Conservation (phyloP, 2,888 invertebrate genomes). For the Crepidodera aurea region DNA sequence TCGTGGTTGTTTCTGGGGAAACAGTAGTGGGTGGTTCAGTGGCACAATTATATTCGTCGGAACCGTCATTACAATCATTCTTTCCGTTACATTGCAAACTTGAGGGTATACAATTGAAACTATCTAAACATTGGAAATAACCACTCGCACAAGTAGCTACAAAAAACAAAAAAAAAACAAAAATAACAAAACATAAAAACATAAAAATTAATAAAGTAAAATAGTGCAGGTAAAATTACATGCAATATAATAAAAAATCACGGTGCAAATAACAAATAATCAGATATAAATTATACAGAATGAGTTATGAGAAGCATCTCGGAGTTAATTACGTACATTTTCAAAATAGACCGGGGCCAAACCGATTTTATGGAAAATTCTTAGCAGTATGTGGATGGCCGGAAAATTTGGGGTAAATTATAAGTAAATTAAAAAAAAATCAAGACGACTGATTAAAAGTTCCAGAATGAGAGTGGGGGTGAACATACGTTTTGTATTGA, state of each 20-base stretch:
- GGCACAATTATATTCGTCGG: slow-evolving; percentile 67
- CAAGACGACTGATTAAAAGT: too few species aligned
- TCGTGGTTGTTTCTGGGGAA: slow-evolving; percentile 44
- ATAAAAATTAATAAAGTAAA: slow-evolving; percentile 38
- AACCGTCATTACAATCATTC: slow-evolving; percentile 68
- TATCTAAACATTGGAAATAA: slow-evolving; percentile 74
- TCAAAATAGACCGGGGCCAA: too few species aligned
- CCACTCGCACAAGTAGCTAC: slow-evolving; percentile 71
- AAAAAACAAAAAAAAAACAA: slow-evolving; percentile 41
- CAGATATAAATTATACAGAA: background rate
- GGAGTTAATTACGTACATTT: too few species aligned
- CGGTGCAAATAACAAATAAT: slow-evolving; percentile 34
- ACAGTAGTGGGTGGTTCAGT: slow-evolving; percentile 59
- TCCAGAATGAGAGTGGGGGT: too few species aligned
- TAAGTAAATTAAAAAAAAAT: too few species aligned
- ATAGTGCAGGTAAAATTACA: slow-evolving; percentile 31
- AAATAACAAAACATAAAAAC: slow-evolving; percentile 38
- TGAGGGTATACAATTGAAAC: slow-evolving; percentile 66
- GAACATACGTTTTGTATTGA: too few species aligned
- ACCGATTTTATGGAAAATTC: too few species aligned
- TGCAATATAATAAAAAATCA: slow-evolving; percentile 29
- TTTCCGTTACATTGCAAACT: slow-evolving; percentile 68
- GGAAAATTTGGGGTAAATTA: too few species aligned
- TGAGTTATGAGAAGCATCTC: too few species aligned
- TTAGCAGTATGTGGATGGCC: too few species aligned